Evolutionary conservation across 2,797 vertebrate species (phyloP).

Genomic region (Caiman crocodilus): DNA sequence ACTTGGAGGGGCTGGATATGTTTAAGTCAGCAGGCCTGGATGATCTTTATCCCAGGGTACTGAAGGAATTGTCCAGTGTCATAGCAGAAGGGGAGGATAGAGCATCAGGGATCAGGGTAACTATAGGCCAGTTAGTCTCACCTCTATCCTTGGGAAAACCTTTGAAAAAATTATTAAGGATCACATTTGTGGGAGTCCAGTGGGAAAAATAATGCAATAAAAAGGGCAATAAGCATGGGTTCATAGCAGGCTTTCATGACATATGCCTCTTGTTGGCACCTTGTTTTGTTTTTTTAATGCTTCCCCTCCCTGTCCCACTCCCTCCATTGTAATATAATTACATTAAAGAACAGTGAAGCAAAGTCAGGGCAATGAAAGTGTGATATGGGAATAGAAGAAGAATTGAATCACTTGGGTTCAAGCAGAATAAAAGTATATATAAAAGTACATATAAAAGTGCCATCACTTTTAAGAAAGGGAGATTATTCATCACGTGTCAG

Average conservation of each 20-base stretch:
- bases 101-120: too few relatives aligned
- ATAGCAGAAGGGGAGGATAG: too few relatives aligned
- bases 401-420: background rate
- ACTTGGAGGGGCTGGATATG: too few relatives aligned
- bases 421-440: too few relatives aligned
- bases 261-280: background rate
- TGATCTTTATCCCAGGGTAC: too few relatives aligned
- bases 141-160: too few relatives aligned
- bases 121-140: background rate
- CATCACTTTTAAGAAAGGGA: background rate
- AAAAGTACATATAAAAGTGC: background rate
- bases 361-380: background rate
- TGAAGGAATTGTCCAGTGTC: too few relatives aligned
- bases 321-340: background rate
- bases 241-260: background rate
- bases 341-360: fast-evolving
- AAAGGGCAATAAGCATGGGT: background rate
- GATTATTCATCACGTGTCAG: background rate
- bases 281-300: background rate
- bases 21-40: too few relatives aligned
- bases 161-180: too few relatives aligned
- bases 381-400: background rate
- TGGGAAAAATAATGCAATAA: too few relatives aligned
- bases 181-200: too few relatives aligned
- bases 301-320: too few relatives aligned